Percentiles rank a stretch among this genome's conserved stretches.
Conservation (phyloP, 1,140 invertebrate genomes). For the Thaumatotibia leucotreta region DNA sequence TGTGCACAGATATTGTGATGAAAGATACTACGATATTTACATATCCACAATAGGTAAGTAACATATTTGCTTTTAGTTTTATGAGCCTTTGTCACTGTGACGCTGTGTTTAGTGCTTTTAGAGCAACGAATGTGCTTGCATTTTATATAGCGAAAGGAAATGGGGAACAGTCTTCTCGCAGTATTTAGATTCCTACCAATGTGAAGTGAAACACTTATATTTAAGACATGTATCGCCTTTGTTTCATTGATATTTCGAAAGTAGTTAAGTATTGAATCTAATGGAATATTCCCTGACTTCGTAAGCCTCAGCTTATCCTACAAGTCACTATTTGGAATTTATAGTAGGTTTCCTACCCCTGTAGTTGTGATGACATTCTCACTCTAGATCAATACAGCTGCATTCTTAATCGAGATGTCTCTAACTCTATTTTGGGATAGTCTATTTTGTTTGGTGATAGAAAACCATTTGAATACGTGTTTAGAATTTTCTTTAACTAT, state of each 20-base stretch:
- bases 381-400: neutral
- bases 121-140: constrained; percentile 29
- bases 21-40: constrained; percentile 93
- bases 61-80: constrained; percentile 50
- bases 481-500: too few species aligned
- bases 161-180: constrained; percentile 25
- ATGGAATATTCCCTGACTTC: neutral
- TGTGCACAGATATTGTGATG: constrained; percentile 92
- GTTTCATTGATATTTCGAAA: neutral
- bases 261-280: neutral
- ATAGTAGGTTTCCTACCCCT: neutral
- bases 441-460: neutral
- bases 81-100: constrained; percentile 49
- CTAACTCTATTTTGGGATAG: neutral
- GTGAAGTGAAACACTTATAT: constrained; percentile 22
- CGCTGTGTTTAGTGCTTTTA: constrained; percentile 39
- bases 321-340: neutral
- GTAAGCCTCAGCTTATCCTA: neutral
- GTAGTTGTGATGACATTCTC: neutral
- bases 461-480: too few species aligned
- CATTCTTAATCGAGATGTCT: neutral
- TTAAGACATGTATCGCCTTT: neutral
- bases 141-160: constrained; percentile 30
- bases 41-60: constrained; percentile 93
- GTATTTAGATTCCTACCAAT: neutral